Evolutionary conservation across 2,888 invertebrate species (phyloP).

Genomic region (Limenitis camilla): DNA sequence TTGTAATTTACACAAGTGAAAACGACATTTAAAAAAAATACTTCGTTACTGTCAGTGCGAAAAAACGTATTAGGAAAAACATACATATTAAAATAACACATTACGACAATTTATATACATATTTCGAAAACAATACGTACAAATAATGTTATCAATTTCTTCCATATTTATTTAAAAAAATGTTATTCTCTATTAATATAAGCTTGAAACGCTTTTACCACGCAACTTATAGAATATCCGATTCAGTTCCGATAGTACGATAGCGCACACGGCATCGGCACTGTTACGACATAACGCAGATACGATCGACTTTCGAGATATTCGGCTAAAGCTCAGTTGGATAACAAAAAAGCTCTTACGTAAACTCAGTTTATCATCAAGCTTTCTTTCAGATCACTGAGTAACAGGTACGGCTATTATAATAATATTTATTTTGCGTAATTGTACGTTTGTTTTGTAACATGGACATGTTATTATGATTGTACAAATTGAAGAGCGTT

Average conservation of each 20-base stretch:
- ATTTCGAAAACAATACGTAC: no score
- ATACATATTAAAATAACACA: no score
- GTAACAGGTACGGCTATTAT: constrained; percentile 19
- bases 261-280: constrained; percentile 33
- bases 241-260: constrained; percentile 42
- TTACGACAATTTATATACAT: no score
- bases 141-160: no score
- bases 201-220: constrained; percentile 5
- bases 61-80: no score
- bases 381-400: constrained; percentile 37
- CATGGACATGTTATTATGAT: constrained; percentile 2
- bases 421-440: constrained; percentile 26
- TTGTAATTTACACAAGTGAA: neutral
- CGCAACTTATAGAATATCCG: constrained; percentile 28
- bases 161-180: no score
- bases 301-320: constrained; percentile 61
- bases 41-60: no score
- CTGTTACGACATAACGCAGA: constrained; percentile 54
- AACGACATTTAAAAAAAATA: neutral
- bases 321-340: constrained; percentile 51
- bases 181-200: no score
- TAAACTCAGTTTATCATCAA: constrained; percentile 45
- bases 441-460: constrained; percentile 18
- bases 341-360: constrained; percentile 54
- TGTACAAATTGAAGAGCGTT: neutral